Evolutionary conservation across 2,888 invertebrate genomes (phyloP), one percentile per base, ranked within the genome.

Genomic region (Pseudococcus jackbeardsleyi): DNA sequence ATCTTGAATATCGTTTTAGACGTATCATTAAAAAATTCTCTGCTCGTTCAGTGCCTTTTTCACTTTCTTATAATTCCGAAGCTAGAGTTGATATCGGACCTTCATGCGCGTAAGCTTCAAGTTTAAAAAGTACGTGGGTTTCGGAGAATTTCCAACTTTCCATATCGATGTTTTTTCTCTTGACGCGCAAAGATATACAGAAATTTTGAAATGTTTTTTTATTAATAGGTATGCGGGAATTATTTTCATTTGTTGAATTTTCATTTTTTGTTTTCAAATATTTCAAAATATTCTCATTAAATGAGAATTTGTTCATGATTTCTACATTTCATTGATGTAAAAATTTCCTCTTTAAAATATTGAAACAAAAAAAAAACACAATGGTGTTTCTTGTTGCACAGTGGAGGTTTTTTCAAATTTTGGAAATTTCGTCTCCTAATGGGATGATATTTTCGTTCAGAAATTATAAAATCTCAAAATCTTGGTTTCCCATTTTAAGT

Each of bases 191-290:
- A 59, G 15, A 64, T 22, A n/a, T 59, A 59, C 48, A 0, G 3
- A 54, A 68, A 33, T 33, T 72, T 72, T 33, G 26, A 33, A 72
- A 72, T 33, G 72, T 33, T 72, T 72, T 42, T 72, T 72, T 33
- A 39, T 26, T 68, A 26, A n/a, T n/a, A n/a, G n/a, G 12, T 68
- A 12, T 11, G 4, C 9, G 9, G 9, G 26, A 68, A 68, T 42
- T 42, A 42, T 42, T 8, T 8, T 42, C 8, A 26, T 33, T 7
- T 33, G 12, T 33, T 15, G 15, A 33, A 6, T 26, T 1, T 72
- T 33, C n/a, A 7, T n/a, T 54, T 54, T n/a, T 15, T 15, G 7
- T 54, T 54, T 54, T 54, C 54, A 54, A n/a, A 8, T n/a, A 54
- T 54, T 54, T 15, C n/a, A 42, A 42, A 8, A 9, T n/a, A 54